These are phyloP conservation scores for Crypturellus undulatus DNA, from an alignment of 2,113 vertebrate species.

Conservation along the genomic window DNA sequence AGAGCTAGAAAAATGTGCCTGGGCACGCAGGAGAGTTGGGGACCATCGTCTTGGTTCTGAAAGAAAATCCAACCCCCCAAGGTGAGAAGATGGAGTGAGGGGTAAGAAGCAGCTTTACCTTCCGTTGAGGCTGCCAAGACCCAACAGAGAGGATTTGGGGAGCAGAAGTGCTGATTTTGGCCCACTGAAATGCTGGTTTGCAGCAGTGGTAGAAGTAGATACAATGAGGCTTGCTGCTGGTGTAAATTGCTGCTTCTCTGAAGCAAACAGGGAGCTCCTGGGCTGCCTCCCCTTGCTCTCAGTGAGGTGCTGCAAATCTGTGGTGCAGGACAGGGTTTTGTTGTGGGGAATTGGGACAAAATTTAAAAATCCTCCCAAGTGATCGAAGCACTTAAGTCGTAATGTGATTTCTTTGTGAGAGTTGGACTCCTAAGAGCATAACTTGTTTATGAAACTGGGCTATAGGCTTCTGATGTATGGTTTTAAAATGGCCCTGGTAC, in stretches of 20 bases:
- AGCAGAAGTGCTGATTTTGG: not conserved
- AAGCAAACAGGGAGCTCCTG: not conserved
- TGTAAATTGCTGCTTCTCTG: not conserved
- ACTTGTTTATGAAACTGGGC: not conserved
- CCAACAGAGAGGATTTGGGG: not conserved
- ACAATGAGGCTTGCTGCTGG: not conserved
- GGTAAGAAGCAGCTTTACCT: not conserved
- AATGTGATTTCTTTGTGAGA: not conserved
- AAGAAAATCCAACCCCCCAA: not conserved
- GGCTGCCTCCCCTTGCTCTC: not conserved
- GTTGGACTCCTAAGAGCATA: not conserved
- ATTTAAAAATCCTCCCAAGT: not conserved
- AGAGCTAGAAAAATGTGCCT: not conserved
- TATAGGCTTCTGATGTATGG: not conserved
- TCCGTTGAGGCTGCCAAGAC: not conserved
- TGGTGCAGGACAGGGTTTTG: not conserved
- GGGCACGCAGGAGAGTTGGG: not conserved
- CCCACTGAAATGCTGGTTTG: not conserved
- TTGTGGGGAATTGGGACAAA: not conserved
- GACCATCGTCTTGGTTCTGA: not conserved
- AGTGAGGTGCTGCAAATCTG: fast-evolving
- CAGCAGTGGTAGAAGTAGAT: not conserved
- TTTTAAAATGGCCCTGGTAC: not conserved
- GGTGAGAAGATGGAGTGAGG: not conserved
- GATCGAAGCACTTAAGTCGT: fast-evolving